Conservation (phyloP, 2,797 vertebrate species). For the Mormyrus hasselquistii region DNA sequence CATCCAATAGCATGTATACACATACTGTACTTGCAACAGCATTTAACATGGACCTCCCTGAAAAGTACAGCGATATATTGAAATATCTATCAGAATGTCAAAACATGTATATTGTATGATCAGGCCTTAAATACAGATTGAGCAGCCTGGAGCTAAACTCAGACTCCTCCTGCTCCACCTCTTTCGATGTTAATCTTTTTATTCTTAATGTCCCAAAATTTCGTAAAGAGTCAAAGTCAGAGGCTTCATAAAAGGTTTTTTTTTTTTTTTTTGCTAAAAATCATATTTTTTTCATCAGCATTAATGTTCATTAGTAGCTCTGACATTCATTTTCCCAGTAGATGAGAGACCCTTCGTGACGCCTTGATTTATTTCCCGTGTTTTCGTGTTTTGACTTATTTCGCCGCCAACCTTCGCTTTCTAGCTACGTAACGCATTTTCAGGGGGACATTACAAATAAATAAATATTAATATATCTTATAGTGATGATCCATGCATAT, state of each 20-base stretch:
- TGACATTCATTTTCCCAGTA: background rate
- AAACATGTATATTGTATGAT: background rate
- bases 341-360: background rate
- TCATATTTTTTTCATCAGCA: background rate
- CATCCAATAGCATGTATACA: background rate
- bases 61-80: background rate
- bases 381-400: background rate
- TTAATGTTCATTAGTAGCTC: background rate
- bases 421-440: background rate
- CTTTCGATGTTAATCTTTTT: background rate
- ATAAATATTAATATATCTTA: background rate
- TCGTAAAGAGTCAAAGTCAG: background rate
- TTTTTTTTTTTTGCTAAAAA: background rate
- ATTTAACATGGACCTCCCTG: background rate
- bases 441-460: background rate
- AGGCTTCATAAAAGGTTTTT: background rate
- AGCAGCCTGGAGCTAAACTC: background rate
- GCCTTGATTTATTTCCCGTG: background rate
- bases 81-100: background rate
- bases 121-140: background rate
- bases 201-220: background rate
- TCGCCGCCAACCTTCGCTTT: background rate
- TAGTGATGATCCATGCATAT: background rate
- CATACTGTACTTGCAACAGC: background rate
- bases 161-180: background rate